Evolutionary conservation across 2,888 invertebrate species (phyloP).

Genomic region (Actias luna): DNA sequence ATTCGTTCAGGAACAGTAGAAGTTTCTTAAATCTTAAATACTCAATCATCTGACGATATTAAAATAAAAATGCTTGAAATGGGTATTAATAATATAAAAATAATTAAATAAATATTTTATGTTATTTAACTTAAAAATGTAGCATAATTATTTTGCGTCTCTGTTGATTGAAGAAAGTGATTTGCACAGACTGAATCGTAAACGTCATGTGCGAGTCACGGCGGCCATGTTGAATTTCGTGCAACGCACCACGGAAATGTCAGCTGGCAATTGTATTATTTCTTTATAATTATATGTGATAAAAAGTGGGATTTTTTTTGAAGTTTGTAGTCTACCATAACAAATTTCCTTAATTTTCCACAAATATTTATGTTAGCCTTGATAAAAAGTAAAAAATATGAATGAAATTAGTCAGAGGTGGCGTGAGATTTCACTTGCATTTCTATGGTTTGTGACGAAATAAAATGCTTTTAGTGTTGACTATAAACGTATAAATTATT

Average conservation of each 20-base stretch:
- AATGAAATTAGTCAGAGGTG: constrained; percentile 69
- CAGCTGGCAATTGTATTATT: constrained; percentile 77
- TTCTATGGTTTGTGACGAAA: constrained; percentile 77
- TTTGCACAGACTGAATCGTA: constrained; percentile 45
- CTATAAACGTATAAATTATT: constrained; percentile 57
- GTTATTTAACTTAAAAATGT: not conserved
- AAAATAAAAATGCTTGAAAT: not conserved
- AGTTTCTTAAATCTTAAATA: constrained; percentile 21
- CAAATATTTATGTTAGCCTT: constrained; percentile 42
- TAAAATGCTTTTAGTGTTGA: constrained; percentile 65
- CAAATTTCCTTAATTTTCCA: constrained; percentile 39
- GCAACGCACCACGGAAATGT: constrained; percentile 81
- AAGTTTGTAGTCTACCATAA: constrained; percentile 48
- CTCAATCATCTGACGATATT: not conserved
- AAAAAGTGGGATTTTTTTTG: constrained; percentile 45
- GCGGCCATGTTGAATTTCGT: constrained; percentile 81
- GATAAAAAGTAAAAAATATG: constrained; percentile 67
- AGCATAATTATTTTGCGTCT: not conserved
- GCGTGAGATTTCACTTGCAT: constrained; percentile 78
- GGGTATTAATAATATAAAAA: not conserved
- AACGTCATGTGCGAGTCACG: constrained; percentile 74
- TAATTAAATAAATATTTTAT: not conserved
- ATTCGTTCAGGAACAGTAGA: constrained; percentile 46
- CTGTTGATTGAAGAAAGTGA: constrained; percentile 25
- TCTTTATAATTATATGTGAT: constrained; percentile 64